These are phyloP conservation scores for Melanotaenia pygmaea DNA, from an alignment of 2,797 vertebrate genomes.

Conservation along the genomic window DNA sequence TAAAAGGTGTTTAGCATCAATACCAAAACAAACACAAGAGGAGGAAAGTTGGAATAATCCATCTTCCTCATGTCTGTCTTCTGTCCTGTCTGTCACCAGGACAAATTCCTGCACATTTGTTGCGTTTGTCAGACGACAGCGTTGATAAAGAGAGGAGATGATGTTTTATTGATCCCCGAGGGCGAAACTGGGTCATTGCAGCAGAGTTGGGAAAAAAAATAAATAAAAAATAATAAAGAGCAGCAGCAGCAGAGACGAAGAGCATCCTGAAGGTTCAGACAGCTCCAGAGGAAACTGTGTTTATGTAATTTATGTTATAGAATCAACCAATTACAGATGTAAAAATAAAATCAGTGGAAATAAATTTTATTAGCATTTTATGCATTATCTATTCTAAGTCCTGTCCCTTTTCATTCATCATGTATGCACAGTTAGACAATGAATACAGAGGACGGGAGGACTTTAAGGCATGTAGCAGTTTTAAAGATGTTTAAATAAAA, in stretches of 20 bases:
- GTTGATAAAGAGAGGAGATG: slow-evolving; percentile 37
- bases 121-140: background rate
- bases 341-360: too few species aligned
- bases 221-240: slow-evolving; percentile 14
- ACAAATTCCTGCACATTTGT: slow-evolving; percentile 16
- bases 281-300: background rate
- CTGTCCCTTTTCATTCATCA: too few species aligned
- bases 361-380: too few species aligned
- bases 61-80: background rate
- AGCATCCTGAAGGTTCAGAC: background rate
- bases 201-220: slow-evolving; percentile 28
- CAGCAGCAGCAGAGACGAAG: background rate
- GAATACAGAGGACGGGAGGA: too few species aligned
- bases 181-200: slow-evolving; percentile 55
- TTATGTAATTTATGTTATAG: too few species aligned
- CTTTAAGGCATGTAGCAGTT: too few species aligned
- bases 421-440: too few species aligned
- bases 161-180: slow-evolving; percentile 56
- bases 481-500: too few species aligned
- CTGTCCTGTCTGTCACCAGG: background rate
- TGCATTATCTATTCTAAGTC: too few species aligned
- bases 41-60: background rate
- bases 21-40: background rate
- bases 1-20: background rate
- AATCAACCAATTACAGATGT: too few species aligned